Conservation (phyloP, 2,797 vertebrate genomes). For the Coregonus ussuriensis region DNA sequence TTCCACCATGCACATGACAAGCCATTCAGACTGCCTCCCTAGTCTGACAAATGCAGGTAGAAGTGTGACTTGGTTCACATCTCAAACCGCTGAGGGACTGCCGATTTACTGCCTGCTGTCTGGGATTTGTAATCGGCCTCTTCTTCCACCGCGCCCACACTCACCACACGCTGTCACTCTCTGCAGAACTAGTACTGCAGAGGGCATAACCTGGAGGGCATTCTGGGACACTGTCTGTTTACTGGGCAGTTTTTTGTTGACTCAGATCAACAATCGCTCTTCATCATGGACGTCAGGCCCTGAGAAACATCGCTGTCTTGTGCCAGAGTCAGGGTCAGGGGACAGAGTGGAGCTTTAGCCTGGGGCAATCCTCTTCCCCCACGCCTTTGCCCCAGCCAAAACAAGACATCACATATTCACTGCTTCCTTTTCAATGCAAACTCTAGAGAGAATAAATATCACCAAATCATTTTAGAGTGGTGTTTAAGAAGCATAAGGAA, state of each 20-base stretch:
- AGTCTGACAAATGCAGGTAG: background rate
- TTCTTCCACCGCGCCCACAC: background rate
- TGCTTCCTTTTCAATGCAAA: background rate
- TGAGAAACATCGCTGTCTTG: constrained; percentile 1
- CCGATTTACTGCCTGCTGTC: background rate
- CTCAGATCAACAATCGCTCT: constrained; percentile 1
- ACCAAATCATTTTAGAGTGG: background rate
- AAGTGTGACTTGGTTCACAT: constrained; percentile 1
- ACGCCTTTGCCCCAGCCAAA: background rate
- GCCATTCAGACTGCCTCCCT: background rate
- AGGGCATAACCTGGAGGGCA: background rate
- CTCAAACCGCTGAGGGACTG: background rate
- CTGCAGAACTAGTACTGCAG: background rate
- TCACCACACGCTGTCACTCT: background rate
- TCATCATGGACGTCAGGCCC: background rate
- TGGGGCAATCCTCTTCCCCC: background rate
- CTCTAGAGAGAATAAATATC: background rate
- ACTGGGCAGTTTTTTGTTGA: background rate
- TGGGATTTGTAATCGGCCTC: background rate
- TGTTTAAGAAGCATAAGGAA: background rate
- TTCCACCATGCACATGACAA: background rate
- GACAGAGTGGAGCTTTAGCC: background rate
- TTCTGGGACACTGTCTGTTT: background rate
- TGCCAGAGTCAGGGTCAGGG: background rate
- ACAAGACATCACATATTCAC: background rate